Evolutionary conservation across 1,140 invertebrate genomes (phyloP), one percentile per base, ranked within the genome.

Genomic region (Neomicropteryx cornuta): DNA sequence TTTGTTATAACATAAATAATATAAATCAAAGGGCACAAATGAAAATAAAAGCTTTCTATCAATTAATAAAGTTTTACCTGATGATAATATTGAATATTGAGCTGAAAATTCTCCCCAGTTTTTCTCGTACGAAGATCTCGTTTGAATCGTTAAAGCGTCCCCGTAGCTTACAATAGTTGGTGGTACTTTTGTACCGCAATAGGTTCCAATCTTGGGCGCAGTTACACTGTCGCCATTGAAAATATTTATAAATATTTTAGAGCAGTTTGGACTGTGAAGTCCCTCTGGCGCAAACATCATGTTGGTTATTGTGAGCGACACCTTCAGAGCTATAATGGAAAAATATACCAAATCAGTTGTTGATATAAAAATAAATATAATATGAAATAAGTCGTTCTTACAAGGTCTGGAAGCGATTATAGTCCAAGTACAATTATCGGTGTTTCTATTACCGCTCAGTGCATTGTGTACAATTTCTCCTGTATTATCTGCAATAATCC

Each of bases 211-310:
- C 39, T 73, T 11, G 35, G 77, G 71, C 5, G 79, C 65, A 40
- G 62, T 60, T 1, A 53, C 50, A 46, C 75, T 68, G 33, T 73
- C 62, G 0, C 87, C 87, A 54, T 90, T 82, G 36, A 69, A 71
- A 19, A 83, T 62, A 46, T 71, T 55, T 1, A 83, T 44, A 43
- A 47, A 65, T 3, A 58, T 49, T 1, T 48, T 48, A 14, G 58
- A 51, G 42, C 62, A 65, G 16, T 45, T 46, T 45, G 42, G 51
- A 20, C n/a, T n/a, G n/a, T n/a, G n/a, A n/a, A n/a, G n/a, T n/a
- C n/a, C n/a, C n/a, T n/a, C n/a, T n/a, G n/a, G n/a, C n/a, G n/a
- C n/a, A n/a, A n/a, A n/a, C n/a, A n/a, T n/a, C n/a, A n/a, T n/a
- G n/a, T n/a, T n/a, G n/a, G n/a, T n/a, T n/a, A n/a, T n/a, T 14